Percentiles rank a stretch among this genome's conserved stretches.
Evolutionary conservation across 2,888 invertebrate species (phyloP).

Genomic region (Mechanitis mazaeus): DNA sequence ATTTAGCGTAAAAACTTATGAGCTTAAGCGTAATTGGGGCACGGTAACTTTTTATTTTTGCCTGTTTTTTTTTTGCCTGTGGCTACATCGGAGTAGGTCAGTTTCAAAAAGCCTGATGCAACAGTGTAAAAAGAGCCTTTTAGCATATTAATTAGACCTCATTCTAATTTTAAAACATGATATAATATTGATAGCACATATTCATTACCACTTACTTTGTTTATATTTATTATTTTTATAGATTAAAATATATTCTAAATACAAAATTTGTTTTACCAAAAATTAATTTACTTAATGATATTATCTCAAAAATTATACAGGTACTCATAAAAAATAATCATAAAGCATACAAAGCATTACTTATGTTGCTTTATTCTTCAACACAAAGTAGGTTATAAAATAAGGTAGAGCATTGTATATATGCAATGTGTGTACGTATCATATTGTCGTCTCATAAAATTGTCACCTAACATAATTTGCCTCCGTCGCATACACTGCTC

Average conservation of each 20-base stretch:
- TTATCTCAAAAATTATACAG: too few relatives aligned
- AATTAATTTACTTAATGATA: too few relatives aligned
- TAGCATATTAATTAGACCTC: not conserved
- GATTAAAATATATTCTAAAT: too few relatives aligned
- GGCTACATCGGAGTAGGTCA: conserved; percentile 5
- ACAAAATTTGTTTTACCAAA: too few relatives aligned
- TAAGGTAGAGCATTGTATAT: not conserved
- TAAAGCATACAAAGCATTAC: not conserved
- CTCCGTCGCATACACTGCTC: conserved; percentile 11
- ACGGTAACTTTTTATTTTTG: conserved; percentile 6
- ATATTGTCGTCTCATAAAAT: conserved; percentile 10
- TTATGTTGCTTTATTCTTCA: not conserved
- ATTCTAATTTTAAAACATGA: too few relatives aligned
- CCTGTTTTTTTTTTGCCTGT: conserved; percentile 1
- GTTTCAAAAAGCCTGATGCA: conserved; percentile 6
- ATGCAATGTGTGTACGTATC: conserved; percentile 3
- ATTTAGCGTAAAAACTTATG: conserved; percentile 16
- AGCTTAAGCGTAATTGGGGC: conserved; percentile 12
- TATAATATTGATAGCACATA: too few relatives aligned
- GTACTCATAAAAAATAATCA: too few relatives aligned
- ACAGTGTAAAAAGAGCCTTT: conserved; percentile 3
- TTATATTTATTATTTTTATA: too few relatives aligned
- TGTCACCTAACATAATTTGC: conserved; percentile 14
- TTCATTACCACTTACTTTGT: too few relatives aligned
- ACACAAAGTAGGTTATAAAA: conserved; percentile 2